These are phyloP conservation scores for Cherax destructor DNA, from an alignment of 1,140 invertebrate species.

Conservation along the genomic window DNA sequence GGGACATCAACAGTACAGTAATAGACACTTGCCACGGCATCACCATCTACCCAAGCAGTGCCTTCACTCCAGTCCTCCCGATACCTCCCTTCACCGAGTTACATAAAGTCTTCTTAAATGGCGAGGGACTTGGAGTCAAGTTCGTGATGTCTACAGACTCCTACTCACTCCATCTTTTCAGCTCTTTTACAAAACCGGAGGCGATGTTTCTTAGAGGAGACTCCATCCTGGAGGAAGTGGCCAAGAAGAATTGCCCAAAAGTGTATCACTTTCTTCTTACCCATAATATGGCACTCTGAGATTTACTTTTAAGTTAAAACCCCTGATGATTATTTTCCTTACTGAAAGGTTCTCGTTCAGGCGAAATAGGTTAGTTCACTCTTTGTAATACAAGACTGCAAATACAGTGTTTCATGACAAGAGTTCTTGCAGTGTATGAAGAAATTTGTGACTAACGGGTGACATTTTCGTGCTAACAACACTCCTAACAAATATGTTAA, in stretches of 20 bases:
- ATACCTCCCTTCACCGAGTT: not conserved
- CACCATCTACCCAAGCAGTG: not conserved
- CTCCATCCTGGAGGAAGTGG: slow-evolving; percentile 10
- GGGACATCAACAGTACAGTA: not conserved
- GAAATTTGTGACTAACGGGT: no score
- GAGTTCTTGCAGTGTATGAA: no score
- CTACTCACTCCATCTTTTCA: slow-evolving; percentile 31
- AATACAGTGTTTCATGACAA: no score
- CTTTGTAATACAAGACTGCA: no score
- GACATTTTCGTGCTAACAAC: no score
- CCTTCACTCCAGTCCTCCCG: slow-evolving; percentile 23
- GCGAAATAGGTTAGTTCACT: no score
- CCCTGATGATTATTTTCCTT: no score
- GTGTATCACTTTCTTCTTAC: not conserved
- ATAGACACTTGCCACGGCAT: slow-evolving; percentile 29
- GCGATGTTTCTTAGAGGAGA: not conserved
- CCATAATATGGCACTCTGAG: no score
- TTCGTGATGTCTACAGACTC: not conserved
- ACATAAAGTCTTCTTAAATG: slow-evolving; percentile 12
- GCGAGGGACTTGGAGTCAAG: not conserved
- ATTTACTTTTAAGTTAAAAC: no score
- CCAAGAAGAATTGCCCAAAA: not conserved
- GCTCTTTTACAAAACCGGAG: not conserved
- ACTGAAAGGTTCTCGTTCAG: no score
- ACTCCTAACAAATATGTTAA: no score